Base-by-base conservation (phyloP, 2,113 vertebrate genomes). In the Ciconia maguari region DNA sequence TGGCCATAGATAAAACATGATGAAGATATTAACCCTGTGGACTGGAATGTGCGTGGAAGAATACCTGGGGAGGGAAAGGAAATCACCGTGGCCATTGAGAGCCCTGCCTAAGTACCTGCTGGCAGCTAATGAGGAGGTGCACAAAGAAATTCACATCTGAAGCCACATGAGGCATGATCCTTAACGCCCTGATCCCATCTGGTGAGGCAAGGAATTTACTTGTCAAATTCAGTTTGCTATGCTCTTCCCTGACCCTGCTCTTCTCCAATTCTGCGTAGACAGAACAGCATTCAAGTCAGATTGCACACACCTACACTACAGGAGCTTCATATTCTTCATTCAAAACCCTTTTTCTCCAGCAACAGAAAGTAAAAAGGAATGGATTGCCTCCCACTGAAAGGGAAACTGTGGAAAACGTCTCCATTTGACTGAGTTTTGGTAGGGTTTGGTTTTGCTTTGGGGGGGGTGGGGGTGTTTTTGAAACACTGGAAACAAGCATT, bases 1-100 rank as follows among this genome's bases (percentile, higher is more conserved):
- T 93, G 90, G 88, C 93, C 76, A 62, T 18, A 96, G 94, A 97
- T 96, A 88, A 97, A 96, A 96, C 93, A 85, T 10, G 61, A 91
- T 81, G 95, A 93, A 94, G 86, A 74, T 85, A 96, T 96, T 89
- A 92, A 90, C 80, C 58, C 66, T 60, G 61, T 72, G 54, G 65
- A 51, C 49, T 93, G 88, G 93, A 87, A 94, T 70, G 69, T 66
- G 75, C 22, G 7, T 83, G 57, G 71, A 96, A 91, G 83, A 83
- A 96, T 95, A 97, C 74, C 92, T 93, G 70, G 34, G 75, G 83
- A 95, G 51, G 38, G 83, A 96, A 94, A 97, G 88, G 93, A 93
- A 97, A 97, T 94, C 92, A 81, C 57, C 5, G 2, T 16, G 34
- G 83, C 68, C 80, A 62, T 42, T 32, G 60, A 51, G 27, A 96